Evolutionary conservation across 2,113 vertebrate genomes (phyloP), one percentile per base, ranked within the genome.

Genomic region (Carlito syrichta): DNA sequence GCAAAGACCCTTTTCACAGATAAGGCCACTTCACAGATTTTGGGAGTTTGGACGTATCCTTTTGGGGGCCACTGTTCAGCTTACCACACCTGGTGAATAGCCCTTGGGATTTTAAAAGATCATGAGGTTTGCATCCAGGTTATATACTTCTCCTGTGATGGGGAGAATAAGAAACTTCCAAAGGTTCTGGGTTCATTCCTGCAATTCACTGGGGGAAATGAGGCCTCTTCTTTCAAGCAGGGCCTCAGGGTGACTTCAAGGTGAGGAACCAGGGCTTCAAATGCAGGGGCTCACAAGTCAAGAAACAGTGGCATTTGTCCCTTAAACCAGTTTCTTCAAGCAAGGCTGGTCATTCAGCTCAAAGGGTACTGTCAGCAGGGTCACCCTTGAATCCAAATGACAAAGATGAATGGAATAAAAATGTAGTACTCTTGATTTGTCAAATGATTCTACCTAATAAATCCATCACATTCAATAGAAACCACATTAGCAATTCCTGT

Each of bases 381-480:
- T 81, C 32, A 17, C 27, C 87, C 63, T 45, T 40, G 62, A 43
- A 76, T 58, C 68, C 78, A 35, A 74, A 58, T 76, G 94, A 93
- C 77, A 63, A 89, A 91, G 97, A 94, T 5, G 40, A 93, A 83
- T 83, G 68, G 58, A 78, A 27, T 38, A 91, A 93, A 86, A 86
- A 89, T 89, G 86, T 35, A 96, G 86, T 76, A 2, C 62, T 91
- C 91, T 54, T 40, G 68, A 92, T 93, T 91, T 89, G 89, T 40
- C 94, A 91, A 60, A 85, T 60, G 88, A 71, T 74, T 52, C 74
- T 8, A 71, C 88, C 62, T 63, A 89, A 88, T 38, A 86, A 95
- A 94, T 89, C 94, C 83, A 77, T 97, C 38, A 35, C 88, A 86
- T 95, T 92, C 93, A 35, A 82, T 84, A 94, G 95, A 95, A 97